These are phyloP conservation scores for Zophobas atratus DNA, from an alignment of 1,140 invertebrate species.

Conservation along the genomic window DNA sequence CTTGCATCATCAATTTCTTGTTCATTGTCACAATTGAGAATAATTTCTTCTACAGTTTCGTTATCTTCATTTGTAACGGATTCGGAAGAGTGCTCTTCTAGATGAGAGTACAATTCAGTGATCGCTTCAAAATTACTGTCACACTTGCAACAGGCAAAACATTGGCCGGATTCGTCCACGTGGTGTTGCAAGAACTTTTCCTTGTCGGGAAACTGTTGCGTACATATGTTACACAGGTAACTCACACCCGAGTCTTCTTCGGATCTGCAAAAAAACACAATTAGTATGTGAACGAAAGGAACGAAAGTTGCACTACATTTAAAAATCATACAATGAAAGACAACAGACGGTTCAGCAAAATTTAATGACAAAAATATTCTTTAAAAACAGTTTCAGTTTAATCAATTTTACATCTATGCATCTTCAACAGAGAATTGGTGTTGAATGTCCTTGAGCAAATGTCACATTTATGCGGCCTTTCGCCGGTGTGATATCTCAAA, in stretches of 20 bases:
- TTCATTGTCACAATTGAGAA: slow-evolving; percentile 57
- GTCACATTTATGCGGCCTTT: too few relatives aligned
- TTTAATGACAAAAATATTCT: too few relatives aligned
- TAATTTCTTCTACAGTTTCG: slow-evolving; percentile 53
- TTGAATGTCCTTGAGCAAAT: too few relatives aligned
- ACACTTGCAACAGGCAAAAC: slow-evolving; percentile 63
- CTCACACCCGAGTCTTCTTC: slow-evolving; percentile 5
- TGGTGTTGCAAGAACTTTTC: slow-evolving; percentile 62
- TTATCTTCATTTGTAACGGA: slow-evolving; percentile 44
- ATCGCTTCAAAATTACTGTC: slow-evolving; percentile 56
- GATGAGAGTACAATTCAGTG: slow-evolving; percentile 61
- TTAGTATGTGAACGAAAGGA: not conserved
- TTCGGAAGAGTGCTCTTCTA: slow-evolving; percentile 58
- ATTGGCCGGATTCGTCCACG: slow-evolving; percentile 56
- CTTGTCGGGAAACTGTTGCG: slow-evolving; percentile 56
- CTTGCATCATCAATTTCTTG: slow-evolving; percentile 53
- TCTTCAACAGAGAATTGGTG: not conserved
- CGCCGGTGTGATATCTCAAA: too few relatives aligned
- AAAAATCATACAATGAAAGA: slow-evolving; percentile 1
- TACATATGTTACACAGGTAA: slow-evolving; percentile 60
- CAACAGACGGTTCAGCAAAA: too few relatives aligned
- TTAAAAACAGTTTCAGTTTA: not conserved
- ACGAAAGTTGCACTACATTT: not conserved
- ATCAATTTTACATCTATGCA: not conserved
- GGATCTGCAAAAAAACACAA: slow-evolving; percentile 22